Evolutionary conservation across 1,140 invertebrate genomes (phyloP).

Genomic region (Drosophila equinoxialis): DNA sequence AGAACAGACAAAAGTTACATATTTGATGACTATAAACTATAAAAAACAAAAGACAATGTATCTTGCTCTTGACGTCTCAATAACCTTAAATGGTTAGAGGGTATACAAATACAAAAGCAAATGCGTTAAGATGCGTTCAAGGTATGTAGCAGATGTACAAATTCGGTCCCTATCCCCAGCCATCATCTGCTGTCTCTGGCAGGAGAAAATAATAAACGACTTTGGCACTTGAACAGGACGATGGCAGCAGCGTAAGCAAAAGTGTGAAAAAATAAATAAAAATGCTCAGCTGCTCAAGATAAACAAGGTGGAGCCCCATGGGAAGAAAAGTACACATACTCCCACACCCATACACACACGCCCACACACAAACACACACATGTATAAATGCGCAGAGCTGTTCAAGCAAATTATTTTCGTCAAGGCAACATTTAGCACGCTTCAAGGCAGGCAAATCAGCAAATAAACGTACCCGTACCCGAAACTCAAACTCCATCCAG

Average conservation of each 20-base stretch:
- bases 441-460: conserved; percentile 72
- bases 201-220: conserved; percentile 80
- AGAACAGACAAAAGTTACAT: too few species aligned
- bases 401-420: conserved; percentile 71
- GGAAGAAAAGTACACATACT: conserved; percentile 14
- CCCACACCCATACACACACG: conserved; percentile 14
- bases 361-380: conserved; percentile 22
- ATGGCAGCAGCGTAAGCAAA: conserved; percentile 55
- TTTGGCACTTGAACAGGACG: conserved; percentile 61
- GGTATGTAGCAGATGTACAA: conserved; percentile 17
- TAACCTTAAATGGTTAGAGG: background rate
- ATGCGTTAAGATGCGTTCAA: conserved; percentile 5
- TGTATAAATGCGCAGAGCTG: conserved; percentile 35
- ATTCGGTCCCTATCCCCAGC: conserved; percentile 8
- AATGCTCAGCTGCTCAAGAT: conserved; percentile 66
- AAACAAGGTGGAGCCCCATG: conserved; percentile 55
- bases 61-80: background rate
- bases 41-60: background rate
- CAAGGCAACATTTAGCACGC: conserved; percentile 76
- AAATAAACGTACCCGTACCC: conserved; percentile 60
- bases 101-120: conserved; percentile 8
- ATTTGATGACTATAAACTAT: background rate
- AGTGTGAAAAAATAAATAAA: conserved; percentile 76
- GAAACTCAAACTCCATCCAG: conserved; percentile 14
- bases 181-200: conserved; percentile 18